Percentiles rank a stretch among this genome's conserved stretches.
Conservation (phyloP, 2,888 invertebrate genomes). For the Nematopogon swammerdamellus region DNA sequence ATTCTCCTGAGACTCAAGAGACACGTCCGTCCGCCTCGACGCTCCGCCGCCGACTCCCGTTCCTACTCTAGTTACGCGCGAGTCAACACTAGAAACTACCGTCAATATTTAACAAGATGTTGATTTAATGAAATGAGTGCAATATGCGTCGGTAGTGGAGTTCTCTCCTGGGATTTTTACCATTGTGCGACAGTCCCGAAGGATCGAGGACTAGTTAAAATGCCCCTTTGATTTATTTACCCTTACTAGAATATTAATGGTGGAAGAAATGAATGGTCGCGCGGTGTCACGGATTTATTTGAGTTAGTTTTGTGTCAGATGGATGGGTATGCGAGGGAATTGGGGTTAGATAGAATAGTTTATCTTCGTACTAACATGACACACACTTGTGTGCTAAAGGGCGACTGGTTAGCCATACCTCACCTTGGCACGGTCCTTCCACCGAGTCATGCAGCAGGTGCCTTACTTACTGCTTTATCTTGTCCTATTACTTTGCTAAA, state of each 20-base stretch:
- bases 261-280: not conserved
- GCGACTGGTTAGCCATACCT: too few relatives aligned
- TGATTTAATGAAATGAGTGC: constrained; percentile 39
- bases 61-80: not conserved
- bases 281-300: not conserved
- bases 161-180: not conserved
- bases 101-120: not conserved
- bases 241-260: not conserved
- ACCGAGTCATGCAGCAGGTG: too few relatives aligned
- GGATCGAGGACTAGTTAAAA: not conserved
- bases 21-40: not conserved
- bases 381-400: too few relatives aligned
- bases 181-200: constrained; percentile 9
- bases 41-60: not conserved
- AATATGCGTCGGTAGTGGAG: constrained; percentile 29
- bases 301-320: not conserved
- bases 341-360: not conserved
- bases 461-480: too few relatives aligned
- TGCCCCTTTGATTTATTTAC: not conserved
- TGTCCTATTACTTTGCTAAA: too few relatives aligned
- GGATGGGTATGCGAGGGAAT: not conserved
- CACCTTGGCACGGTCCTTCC: too few relatives aligned
- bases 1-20: not conserved
- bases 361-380: too few relatives aligned
- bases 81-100: not conserved